A percentile compares a stretch with the other conserved stretches of the same genome.
Evolutionary conservation across 2,113 vertebrate species (phyloP).

Genomic region (Pachyramphus minor): DNA sequence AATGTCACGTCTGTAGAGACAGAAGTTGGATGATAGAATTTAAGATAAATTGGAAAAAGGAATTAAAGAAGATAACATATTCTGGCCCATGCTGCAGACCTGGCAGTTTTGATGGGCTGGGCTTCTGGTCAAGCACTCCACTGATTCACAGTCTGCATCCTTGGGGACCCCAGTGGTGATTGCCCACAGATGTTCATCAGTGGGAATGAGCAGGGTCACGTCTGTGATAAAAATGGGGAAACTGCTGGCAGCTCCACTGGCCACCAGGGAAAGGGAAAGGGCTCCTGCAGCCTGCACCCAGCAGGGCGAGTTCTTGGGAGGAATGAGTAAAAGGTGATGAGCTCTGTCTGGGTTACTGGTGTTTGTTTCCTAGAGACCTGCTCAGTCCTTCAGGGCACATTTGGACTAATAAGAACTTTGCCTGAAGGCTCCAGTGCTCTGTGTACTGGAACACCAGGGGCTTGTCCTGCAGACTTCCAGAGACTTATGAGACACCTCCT

Average conservation of each 20-base stretch:
- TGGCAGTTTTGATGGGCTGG: neutral
- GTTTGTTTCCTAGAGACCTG: constrained; percentile 7
- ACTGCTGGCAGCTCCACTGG: neutral
- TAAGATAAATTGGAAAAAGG: neutral
- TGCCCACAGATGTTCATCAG: neutral
- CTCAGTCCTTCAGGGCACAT: neutral
- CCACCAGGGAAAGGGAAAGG: neutral
- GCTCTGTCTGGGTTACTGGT: neutral
- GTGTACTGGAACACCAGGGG: neutral
- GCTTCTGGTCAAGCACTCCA: neutral
- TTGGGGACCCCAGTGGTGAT: neutral
- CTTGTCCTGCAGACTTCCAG: neutral
- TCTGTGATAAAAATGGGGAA: neutral
- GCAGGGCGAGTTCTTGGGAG: neutral
- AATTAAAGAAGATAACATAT: neutral
- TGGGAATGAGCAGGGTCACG: neutral
- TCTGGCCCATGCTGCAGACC: neutral
- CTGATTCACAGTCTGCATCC: neutral
- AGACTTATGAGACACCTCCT: neutral
- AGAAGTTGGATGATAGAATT: neutral
- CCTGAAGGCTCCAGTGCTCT: neutral
- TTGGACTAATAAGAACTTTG: neutral
- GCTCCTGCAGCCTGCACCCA: neutral
- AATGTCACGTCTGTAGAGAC: neutral
- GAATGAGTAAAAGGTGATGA: neutral